Base-by-base conservation (phyloP, 1,140 invertebrate species). In the Zaprionus gabonicus region DNA sequence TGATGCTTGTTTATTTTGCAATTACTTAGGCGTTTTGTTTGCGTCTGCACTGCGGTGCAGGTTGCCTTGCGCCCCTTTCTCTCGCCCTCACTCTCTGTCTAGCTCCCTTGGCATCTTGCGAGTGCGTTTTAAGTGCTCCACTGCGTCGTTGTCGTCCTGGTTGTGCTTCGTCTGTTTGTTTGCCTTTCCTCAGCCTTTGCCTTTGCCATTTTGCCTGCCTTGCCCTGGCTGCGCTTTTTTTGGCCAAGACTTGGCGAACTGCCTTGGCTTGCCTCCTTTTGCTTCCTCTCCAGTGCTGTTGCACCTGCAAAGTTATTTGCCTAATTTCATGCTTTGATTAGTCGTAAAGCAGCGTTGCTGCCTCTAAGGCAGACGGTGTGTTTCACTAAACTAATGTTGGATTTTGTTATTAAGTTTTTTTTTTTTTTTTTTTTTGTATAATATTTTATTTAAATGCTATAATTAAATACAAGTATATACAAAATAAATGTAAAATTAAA, bases 1-100 rank as follows among this genome's bases (percentile, higher is more conserved):
- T 91, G 86, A 91, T 91, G 87, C 83, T 91, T 91, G 86, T 91
- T 91, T 91, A 91, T 91, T 91, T 85, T 91, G 86, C 86, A 91
- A 91, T 91, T 91, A 91, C 87, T 91, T 91, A 91, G 88, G 87
- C 87, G 86, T 91, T 87, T 82, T 91, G 86, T 90, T 90, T 84
- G 85, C 85, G 72, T 88, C 85, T 84, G 85, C 85, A 90, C 81
- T 88, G 84, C 84, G 78, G 85, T 81, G 67, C 59, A 57, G 76
- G 60, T 55, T 63, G 67, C 78, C 51, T 73, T 81, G 20, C 57
- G 56, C 7, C 49, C 12, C 28, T 38, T 62, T n/a, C 25, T 23
- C 53, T 36, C 17, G 25, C 13, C 10, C 7, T 6, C 15, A 5
- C 9, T 23, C 10, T 56, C 17, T 51, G 41, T 25, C 25, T 53